A percentile compares a stretch with the other conserved stretches of the same genome.
Conservation (phyloP, 2,797 vertebrate genomes). For the Merluccius polli region DNA sequence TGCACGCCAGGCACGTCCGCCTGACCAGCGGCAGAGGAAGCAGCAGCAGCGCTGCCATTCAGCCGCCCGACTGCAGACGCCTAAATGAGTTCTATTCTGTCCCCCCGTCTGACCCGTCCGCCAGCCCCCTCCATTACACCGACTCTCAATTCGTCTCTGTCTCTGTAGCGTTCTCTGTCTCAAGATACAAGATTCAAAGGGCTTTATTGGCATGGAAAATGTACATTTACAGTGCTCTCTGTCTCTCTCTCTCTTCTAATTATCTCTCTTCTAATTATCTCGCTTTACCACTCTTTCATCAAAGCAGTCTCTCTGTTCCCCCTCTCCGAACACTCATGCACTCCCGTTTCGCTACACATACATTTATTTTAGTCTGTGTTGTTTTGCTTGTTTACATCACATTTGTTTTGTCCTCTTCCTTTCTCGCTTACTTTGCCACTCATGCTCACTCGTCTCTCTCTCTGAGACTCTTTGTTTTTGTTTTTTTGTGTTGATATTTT, state of each 20-base stretch:
- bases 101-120: not conserved
- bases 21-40: conserved; percentile 74
- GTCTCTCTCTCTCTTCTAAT: not conserved
- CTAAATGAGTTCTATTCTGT: not conserved
- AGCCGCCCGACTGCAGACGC: conserved; percentile 60
- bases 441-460: not conserved
- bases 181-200: not conserved
- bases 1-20: conserved; percentile 73
- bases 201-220: not conserved
- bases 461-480: not conserved
- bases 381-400: not conserved
- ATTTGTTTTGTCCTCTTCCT: not conserved
- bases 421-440: not conserved
- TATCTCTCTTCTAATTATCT: not conserved
- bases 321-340: not conserved
- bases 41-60: conserved; percentile 71
- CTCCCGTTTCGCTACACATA: not conserved
- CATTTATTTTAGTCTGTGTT: not conserved
- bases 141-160: not conserved
- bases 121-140: not conserved
- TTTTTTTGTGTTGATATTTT: not conserved
- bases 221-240: not conserved
- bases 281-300: not conserved
- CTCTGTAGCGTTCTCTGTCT: not conserved
- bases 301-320: not conserved